Base-by-base conservation (phyloP, 2,888 invertebrate genomes). In the Petrolisthes cinctipes region DNA sequence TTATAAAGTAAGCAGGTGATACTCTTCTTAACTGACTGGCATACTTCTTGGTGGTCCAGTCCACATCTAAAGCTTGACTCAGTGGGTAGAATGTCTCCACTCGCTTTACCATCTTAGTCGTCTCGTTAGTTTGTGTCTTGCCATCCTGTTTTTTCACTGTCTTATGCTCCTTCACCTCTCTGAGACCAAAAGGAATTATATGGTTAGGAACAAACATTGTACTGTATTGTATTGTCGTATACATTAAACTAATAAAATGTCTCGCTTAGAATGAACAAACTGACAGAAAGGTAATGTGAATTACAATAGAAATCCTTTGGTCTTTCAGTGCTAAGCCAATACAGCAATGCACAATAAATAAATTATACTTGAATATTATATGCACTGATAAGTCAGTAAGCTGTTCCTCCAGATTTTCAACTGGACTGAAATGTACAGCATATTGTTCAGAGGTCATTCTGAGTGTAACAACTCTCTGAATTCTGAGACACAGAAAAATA, bases 1-100 rank as follows among this genome's bases (percentile, higher is more conserved):
- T 94, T 54, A 96, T 94, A 91, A 96, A 95, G 92, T 96, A 97
- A 0, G 95, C 95, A 4, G 95, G 95, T 90, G 96, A 96, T 51
- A 95, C 95, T 61, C 95, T 95, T 89, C 95, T 95, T 11, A 95
- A 92, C 91, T 95, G 94, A 75, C 95, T 95, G 20, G 94, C 93
- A 92, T 95, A 93, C 83, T 94, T 93, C 61, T 94, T 94, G 78
- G 94, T 93, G 78, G 93, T 93, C 94, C 95, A 94, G 91, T 96
- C 95, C 11, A 95, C 95, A 82, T 95, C 95, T 5, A 96, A 92
- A 86, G 95, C 95, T 88, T 94, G 95, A 92, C 95, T 95, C 90
- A 96, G 94, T 5, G 95, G 95, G 54, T 95, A 95, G 92, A 94
- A 96, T 68, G 94, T 91, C 92, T 93, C 92, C 66, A 92, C 94